Percentiles rank a stretch among this genome's conserved stretches.
These are phyloP conservation scores for Malacoraja senta DNA, from an alignment of 2,797 vertebrate species.

Conservation along the genomic window DNA sequence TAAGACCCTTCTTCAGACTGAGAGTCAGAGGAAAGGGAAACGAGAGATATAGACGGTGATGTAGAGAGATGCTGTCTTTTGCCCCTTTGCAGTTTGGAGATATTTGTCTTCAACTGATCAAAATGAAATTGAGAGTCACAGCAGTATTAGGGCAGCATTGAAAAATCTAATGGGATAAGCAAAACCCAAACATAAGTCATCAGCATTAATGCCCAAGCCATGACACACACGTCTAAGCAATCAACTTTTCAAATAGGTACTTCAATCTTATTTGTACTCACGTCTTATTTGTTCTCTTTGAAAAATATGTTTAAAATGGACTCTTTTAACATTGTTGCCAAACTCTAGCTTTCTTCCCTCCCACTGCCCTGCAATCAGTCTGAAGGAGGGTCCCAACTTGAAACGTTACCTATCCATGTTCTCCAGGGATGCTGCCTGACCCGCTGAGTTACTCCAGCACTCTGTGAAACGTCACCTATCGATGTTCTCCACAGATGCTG, in stretches of 20 bases:
- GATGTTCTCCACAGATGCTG: no score
- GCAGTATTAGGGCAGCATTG: not conserved
- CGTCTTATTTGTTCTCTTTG: not conserved
- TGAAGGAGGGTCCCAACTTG: no score
- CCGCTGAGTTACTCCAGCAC: no score
- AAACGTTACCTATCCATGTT: no score
- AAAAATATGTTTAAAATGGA: not conserved
- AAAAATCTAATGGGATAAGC: not conserved
- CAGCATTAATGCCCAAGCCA: not conserved
- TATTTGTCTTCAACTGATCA: not conserved
- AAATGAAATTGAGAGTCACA: not conserved
- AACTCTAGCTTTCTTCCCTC: not conserved
- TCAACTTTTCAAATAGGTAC: not conserved
- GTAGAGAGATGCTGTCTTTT: no score
- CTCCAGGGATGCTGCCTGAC: no score
- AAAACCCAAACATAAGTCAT: not conserved
- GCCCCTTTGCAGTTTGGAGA: not conserved
- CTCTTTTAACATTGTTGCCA: not conserved
- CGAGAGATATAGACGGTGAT: no score
- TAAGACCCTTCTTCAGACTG: no score
- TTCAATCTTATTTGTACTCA: not conserved
- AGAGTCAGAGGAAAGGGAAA: no score
- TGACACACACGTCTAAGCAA: not conserved
- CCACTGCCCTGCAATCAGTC: no score
- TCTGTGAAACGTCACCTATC: no score